Base-by-base conservation (phyloP, 2,888 invertebrate genomes). In the Cryptophagus acutangulus region DNA sequence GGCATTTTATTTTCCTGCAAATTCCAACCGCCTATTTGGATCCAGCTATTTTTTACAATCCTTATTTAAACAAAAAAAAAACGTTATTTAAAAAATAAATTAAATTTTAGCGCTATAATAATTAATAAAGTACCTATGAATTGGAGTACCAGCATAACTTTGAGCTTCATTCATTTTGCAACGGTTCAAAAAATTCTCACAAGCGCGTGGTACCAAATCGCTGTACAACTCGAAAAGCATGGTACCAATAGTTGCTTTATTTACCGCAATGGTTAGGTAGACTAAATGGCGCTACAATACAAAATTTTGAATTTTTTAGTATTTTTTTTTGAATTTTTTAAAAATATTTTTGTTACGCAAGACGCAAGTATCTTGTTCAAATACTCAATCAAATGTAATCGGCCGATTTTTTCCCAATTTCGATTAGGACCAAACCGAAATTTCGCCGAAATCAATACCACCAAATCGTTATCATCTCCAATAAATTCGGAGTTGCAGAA, bases 21-120 rank as follows among this genome's bases (percentile, higher is more conserved):
- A 2, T 68, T 66, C 46, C 59, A 74, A 1, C 76, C 76, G 17
- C 84, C 84, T 39, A 80, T 77, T 59, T 85, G 85, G 20, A 85
- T 75, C 84, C 84, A 86, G 36, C 81, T 75, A 46, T 77, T 76
- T 54, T 76, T 75, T 9, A 81, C 81, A 33, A 85, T 76, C 40
- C 85, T 68, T 40, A 15, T 3, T 26, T 15, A 15, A 15, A 16
- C 16, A 31, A 31, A 9, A 17, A 3, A 31, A 20, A 26, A 9
- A 5, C 9, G 9, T 20, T 15, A 14, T 10, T 12, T 39, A 17
- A 12, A 31, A 33, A 16, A 40, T 29, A 15, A 6, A 6, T 31
- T 31, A n/a, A n/a, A n/a, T n/a, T n/a, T n/a, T n/a, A n/a, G n/a
- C n/a, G n/a, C n/a, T n/a, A n/a, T n/a, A n/a, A n/a, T n/a, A n/a